phyloP scores from a whole-genome alignment of 2,888 invertebrate genomes.

The Conomelus anceps region DNA sequence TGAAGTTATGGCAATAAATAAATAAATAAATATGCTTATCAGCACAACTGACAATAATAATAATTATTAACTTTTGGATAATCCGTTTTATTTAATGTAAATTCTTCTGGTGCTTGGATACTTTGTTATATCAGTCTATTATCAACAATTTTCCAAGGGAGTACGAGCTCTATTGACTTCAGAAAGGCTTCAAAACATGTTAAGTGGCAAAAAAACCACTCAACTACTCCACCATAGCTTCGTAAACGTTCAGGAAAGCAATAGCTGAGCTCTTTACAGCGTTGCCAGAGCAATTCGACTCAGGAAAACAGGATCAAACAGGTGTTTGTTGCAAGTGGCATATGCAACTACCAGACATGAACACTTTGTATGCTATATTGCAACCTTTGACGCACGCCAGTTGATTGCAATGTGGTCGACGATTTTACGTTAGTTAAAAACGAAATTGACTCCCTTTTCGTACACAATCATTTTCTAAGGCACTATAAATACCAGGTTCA shows the following conservation, averaged over 20 bases:
- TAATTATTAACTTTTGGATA: too few species aligned
- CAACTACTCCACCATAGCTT: background rate
- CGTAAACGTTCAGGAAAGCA: background rate
- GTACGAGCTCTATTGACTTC: too few species aligned
- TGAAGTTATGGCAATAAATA: too few species aligned
- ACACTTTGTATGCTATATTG: background rate
- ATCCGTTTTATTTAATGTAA: too few species aligned
- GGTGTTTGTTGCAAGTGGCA: background rate
- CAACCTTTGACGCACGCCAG: background rate
- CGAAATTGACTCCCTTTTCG: background rate
- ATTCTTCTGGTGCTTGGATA: too few species aligned
- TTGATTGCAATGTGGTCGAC: background rate
- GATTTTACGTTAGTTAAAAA: background rate
- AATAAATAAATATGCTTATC: too few species aligned
- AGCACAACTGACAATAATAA: too few species aligned
- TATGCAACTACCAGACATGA: background rate
- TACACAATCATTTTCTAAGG: too few species aligned
- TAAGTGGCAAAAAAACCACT: background rate
- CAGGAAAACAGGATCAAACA: background rate
- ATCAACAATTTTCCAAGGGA: too few species aligned
- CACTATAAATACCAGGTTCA: too few species aligned
- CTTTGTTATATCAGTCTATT: too few species aligned
- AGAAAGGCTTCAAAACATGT: too few species aligned
- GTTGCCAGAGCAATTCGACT: background rate
- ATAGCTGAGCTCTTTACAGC: background rate